Percentiles rank a stretch among this genome's conserved stretches.
Conservation (phyloP, 2,888 invertebrate species). For the Bembecia ichneumoniformis region DNA sequence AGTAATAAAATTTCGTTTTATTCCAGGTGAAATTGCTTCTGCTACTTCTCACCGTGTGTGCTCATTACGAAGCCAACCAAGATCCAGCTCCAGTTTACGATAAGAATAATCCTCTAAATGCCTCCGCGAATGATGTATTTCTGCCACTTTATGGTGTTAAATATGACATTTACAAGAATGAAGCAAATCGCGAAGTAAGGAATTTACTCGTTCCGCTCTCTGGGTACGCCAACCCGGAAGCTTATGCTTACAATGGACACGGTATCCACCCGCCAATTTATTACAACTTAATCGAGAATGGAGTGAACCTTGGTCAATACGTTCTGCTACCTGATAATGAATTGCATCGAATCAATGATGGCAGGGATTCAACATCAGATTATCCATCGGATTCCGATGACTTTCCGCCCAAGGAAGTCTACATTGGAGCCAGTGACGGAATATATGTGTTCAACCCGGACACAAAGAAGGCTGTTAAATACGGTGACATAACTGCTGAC, state of each 20-base stretch:
- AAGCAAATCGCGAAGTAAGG: background rate
- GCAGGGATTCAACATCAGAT: conserved; percentile 1
- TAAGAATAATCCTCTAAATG: background rate
- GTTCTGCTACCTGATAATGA: background rate
- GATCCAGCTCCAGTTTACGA: background rate
- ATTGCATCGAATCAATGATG: conserved; percentile 1
- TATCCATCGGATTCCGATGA: background rate
- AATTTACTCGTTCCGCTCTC: background rate
- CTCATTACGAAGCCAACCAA: no score
- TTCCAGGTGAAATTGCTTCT: no score
- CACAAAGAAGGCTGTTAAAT: background rate
- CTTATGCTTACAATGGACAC: no score
- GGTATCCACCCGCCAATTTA: background rate
- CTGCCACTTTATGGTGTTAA: background rate
- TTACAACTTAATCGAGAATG: background rate
- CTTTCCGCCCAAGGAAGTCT: background rate
- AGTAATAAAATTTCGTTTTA: no score
- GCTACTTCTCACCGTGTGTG: no score
- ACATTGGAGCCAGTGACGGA: conserved; percentile 1
- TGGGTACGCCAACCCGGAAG: background rate
- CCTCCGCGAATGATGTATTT: background rate
- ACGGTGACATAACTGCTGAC: conserved; percentile 1
- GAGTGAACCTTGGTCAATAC: background rate
- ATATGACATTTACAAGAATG: background rate
- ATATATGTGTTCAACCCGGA: conserved; percentile 1